Conservation (phyloP, 2,888 invertebrate species). For the Stenoptilia bipunctidactyla region DNA sequence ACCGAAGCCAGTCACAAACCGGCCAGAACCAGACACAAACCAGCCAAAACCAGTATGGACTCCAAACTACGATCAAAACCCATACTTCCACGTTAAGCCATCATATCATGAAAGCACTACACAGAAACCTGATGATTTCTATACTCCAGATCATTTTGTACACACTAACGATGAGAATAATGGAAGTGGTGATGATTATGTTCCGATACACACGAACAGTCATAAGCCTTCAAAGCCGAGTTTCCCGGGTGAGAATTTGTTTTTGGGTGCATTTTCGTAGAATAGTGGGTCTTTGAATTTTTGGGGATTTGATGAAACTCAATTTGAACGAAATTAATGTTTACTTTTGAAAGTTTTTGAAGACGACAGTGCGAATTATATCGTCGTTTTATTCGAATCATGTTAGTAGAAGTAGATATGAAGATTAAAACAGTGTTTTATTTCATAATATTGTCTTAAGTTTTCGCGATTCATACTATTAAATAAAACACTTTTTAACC, state of each 20-base stretch:
- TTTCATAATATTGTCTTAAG: too few relatives aligned
- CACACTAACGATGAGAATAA: conserved; percentile 22
- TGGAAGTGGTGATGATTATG: conserved; percentile 58
- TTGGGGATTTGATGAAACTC: conserved; percentile 23
- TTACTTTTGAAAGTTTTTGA: too few relatives aligned
- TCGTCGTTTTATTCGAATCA: too few relatives aligned
- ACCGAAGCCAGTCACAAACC: conserved; percentile 27
- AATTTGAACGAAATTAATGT: too few relatives aligned
- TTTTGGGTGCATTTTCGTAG: conserved; percentile 11
- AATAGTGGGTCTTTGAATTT: conserved; percentile 1
- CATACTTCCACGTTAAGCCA: conserved; percentile 60
- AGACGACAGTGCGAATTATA: too few relatives aligned
- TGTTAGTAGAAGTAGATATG: too few relatives aligned
- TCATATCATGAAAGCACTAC: conserved; percentile 59
- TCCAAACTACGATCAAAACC: conserved; percentile 30
- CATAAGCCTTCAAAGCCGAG: conserved; percentile 49
- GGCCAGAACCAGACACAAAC: conserved; percentile 16
- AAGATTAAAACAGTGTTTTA: too few relatives aligned
- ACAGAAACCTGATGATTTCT: conserved; percentile 34
- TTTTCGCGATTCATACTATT: too few relatives aligned
- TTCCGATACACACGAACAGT: conserved; percentile 41
- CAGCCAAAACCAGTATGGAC: conserved; percentile 38
- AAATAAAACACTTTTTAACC: too few relatives aligned
- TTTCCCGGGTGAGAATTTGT: conserved; percentile 49
- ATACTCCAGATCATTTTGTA: conserved; percentile 31